Base-by-base conservation (phyloP, 2,797 vertebrate species). In the Protosalanx chinensis region DNA sequence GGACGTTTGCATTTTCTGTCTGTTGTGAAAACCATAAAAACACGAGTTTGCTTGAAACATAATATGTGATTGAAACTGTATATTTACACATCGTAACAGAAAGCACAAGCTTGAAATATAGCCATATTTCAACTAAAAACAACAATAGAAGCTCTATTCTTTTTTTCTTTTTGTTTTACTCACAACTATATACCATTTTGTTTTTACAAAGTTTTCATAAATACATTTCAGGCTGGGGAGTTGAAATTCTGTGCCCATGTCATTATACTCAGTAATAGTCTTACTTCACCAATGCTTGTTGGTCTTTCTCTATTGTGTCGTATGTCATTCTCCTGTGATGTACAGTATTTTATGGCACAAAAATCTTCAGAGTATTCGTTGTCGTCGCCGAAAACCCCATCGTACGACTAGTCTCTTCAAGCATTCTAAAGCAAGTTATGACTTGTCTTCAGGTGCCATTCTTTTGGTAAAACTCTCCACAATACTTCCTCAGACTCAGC, bases 211-310 rank as follows among this genome's bases (percentile, higher is more conserved):
- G 91, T 93, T 91, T 80, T 94, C 90, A 95, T 95, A 95, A 95
- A 96, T 96, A 97, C 92, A 95, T 95, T 94, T 94, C 94, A 93
- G 93, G 91, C 92, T 93, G 92, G 92, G 92, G 90, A 89, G 86
- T 91, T 82, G 71, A 77, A 88, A 79, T 83, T 86, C 77, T 87
- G 79, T 86, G 81, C 86, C 87, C 71, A 71, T 63, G 79, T 88
- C 84, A 84, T 91, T 87, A 87, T 62, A 79, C 87, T 79, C 73
- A 75, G 73, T 80, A 79, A 77, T 74, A 59, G 68, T 79, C 76
- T 64, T 33, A 49, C 23, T 87, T 82, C 81, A 91, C 87, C 76
- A 68, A 6, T 85, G 75, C 63, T 80, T 74, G 77, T 79, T 79
- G 64, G 73, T 61, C 78, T 69, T 37, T 30, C 72, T 74, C 65